Evolutionary conservation across 64 coral and sea anemone species (phyloP).

Genomic region (Catalaphyllia jardinei): DNA sequence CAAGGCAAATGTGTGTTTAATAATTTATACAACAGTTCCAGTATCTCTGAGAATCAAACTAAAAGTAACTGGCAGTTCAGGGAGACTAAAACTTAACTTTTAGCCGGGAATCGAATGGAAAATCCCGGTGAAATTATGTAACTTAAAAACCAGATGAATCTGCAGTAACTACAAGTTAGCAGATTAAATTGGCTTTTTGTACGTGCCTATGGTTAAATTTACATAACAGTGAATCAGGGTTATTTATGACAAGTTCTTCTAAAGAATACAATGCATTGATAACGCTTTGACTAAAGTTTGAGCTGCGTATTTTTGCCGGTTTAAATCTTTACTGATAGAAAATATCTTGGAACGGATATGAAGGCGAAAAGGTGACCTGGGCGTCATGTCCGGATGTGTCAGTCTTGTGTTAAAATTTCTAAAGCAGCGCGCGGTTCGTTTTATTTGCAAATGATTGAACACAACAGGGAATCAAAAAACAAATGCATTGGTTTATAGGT

Average conservation of each 20-base stretch:
- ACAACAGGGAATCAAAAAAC: not conserved
- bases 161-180: not conserved
- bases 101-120: not conserved
- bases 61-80: constrained; percentile 2
- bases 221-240: not conserved
- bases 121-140: not conserved
- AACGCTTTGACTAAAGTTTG: not conserved
- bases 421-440: constrained; percentile 17
- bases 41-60: not conserved
- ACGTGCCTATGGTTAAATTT: constrained; percentile 33
- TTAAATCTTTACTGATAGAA: constrained; percentile 3
- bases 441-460: constrained; percentile 42
- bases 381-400: not conserved
- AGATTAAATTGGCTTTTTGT: constrained; percentile 15
- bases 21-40: constrained; percentile 26
- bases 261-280: not conserved
- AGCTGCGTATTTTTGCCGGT: not conserved
- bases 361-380: constrained; percentile 21
- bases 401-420: not conserved
- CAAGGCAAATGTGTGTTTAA: constrained; percentile 51
- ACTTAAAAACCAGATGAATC: constrained; percentile 17
- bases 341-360: constrained; percentile 27
- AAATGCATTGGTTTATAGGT: not conserved
- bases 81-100: not conserved
- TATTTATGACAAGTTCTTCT: not conserved